Percentiles rank a stretch among this genome's conserved stretches.
Conservation (phyloP, 2,888 invertebrate genomes). For the Slavum lentiscoides region DNA sequence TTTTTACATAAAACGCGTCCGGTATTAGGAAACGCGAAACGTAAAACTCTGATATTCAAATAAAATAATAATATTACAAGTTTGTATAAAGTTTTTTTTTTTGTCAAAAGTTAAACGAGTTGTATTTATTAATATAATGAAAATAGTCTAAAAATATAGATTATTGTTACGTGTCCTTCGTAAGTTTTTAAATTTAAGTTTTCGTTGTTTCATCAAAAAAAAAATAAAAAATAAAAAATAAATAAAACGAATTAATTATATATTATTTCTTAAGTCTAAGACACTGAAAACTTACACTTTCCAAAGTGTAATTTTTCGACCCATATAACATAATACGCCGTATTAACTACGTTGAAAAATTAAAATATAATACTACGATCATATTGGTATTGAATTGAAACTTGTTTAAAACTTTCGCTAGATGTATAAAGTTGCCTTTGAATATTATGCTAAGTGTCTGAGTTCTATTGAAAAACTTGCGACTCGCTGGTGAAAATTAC, state of each 20-base stretch:
- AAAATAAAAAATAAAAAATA: no score
- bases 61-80: no score
- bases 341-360: not conserved
- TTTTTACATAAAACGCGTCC: not conserved
- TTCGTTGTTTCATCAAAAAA: no score
- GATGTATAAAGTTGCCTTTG: slow-evolving; percentile 20
- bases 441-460: slow-evolving; percentile 17
- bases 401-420: slow-evolving; percentile 23
- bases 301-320: no score
- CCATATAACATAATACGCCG: no score
- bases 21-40: not conserved
- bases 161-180: not conserved
- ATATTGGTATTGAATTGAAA: slow-evolving; percentile 11
- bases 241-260: no score
- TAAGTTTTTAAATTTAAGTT: not conserved
- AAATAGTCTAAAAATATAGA: not conserved
- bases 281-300: no score
- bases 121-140: not conserved
- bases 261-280: no score
- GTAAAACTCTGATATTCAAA: no score
- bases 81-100: not conserved
- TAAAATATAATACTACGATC: not conserved
- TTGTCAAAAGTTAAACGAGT: not conserved
- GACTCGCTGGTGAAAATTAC: slow-evolving; percentile 20
- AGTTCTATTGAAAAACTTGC: slow-evolving; percentile 30